phyloP scores from a whole-genome alignment of 2,888 invertebrate genomes.

The Xestia sexstrigata region DNA sequence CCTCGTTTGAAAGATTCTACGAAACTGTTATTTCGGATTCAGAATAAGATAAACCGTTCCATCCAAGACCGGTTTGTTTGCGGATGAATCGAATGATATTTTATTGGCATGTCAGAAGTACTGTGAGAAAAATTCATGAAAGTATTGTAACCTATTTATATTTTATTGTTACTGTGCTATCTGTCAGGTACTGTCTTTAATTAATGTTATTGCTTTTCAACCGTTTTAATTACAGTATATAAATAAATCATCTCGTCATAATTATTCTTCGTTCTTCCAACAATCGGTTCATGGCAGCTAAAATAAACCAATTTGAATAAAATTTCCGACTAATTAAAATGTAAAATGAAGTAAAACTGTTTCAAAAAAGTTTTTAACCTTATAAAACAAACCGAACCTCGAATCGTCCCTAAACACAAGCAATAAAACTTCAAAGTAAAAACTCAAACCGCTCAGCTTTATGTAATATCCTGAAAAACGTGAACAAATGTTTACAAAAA shows the following conservation, averaged over 20 bases:
- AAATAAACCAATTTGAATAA: neutral
- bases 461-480: constrained; percentile 17
- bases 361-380: neutral
- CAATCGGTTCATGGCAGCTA: too few species aligned
- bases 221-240: neutral
- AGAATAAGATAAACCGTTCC: neutral
- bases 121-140: neutral
- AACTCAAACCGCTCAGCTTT: neutral
- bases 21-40: neutral
- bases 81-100: neutral
- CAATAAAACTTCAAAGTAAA: neutral
- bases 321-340: neutral
- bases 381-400: neutral
- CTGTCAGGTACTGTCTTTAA: neutral
- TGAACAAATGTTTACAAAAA: constrained; percentile 4
- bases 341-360: neutral
- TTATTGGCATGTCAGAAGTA: neutral
- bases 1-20: neutral
- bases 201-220: neutral
- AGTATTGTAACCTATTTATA: neutral
- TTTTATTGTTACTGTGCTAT: neutral
- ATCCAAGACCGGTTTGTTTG: neutral
- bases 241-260: neutral
- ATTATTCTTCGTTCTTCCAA: neutral
- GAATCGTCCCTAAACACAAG: neutral